These are phyloP conservation scores for Antheraea mylitta DNA, from an alignment of 1,140 invertebrate species.

Conservation along the genomic window DNA sequence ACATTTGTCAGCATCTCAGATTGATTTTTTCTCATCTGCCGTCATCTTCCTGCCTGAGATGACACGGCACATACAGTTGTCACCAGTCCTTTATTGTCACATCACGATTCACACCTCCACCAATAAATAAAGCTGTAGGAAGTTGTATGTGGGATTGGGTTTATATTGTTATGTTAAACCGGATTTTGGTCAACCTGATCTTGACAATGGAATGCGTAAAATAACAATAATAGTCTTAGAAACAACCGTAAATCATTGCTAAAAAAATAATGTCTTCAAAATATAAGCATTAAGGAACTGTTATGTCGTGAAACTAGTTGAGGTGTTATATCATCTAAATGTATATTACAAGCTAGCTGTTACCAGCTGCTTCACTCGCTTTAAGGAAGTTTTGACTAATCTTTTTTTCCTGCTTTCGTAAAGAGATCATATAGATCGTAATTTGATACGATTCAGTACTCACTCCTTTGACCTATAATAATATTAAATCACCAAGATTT, in stretches of 20 bases:
- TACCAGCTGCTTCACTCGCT: no score
- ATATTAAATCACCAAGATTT: no score
- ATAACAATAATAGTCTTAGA: neutral
- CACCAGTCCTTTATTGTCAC: conserved; percentile 27
- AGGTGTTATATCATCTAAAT: no score
- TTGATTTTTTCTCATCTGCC: conserved; percentile 21
- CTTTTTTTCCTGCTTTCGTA: no score
- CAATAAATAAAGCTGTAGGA: conserved; percentile 17
- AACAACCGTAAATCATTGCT: neutral
- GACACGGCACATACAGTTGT: conserved; percentile 32
- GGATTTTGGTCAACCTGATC: conserved; percentile 1
- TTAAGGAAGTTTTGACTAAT: no score
- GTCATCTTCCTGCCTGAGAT: conserved; percentile 31
- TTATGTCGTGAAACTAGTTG: no score
- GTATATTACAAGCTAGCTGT: no score
- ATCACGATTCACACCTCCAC: conserved; percentile 31
- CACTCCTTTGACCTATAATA: no score
- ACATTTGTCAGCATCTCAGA: conserved; percentile 16
- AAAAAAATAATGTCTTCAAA: no score
- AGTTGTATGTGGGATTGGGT: neutral
- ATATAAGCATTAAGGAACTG: no score
- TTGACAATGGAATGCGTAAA: neutral
- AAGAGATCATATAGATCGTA: no score
- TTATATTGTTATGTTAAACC: conserved; percentile 4
- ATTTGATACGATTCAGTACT: no score